Conservation (phyloP, 2,797 vertebrate genomes). For the Morelia viridis region DNA sequence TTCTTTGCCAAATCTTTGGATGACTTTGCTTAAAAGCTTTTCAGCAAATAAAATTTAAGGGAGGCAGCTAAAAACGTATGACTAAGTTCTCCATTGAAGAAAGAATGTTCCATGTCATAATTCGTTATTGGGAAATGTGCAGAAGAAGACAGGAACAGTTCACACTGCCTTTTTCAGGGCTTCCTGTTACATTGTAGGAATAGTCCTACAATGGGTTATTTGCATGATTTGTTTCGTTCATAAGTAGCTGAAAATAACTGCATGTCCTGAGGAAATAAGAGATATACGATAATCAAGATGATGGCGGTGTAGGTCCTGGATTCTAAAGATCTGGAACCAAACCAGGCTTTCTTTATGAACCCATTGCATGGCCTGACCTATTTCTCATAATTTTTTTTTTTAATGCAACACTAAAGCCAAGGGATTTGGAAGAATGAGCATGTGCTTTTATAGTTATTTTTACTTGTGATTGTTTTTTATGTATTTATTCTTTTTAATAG, state of each 20-base stretch:
- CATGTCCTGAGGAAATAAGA: neutral
- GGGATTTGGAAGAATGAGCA: neutral
- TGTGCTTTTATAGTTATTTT: too few species aligned
- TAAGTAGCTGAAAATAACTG: neutral
- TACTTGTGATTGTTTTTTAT: too few species aligned
- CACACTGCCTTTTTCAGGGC: neutral
- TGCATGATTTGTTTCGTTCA: neutral
- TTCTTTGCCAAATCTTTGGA: neutral
- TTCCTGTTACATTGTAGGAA: neutral
- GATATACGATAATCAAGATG: neutral
- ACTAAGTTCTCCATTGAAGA: neutral
- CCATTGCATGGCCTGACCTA: neutral
- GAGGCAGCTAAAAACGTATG: neutral
- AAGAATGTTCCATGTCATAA: neutral
- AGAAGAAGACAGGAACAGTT: neutral
- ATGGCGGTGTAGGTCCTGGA: neutral
- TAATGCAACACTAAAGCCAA: neutral
- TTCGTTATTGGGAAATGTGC: neutral
- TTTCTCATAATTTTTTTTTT: neutral
- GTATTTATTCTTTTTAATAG: too few species aligned
- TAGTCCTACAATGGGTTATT: neutral
- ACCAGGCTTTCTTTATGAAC: neutral
- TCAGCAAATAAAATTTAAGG: neutral
- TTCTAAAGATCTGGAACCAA: neutral
- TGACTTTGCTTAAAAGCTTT: neutral